A percentile compares a stretch with the other conserved stretches of the same genome.
Evolutionary conservation across 2,113 vertebrate species (phyloP).

Genomic region (Tringa solitaria): DNA sequence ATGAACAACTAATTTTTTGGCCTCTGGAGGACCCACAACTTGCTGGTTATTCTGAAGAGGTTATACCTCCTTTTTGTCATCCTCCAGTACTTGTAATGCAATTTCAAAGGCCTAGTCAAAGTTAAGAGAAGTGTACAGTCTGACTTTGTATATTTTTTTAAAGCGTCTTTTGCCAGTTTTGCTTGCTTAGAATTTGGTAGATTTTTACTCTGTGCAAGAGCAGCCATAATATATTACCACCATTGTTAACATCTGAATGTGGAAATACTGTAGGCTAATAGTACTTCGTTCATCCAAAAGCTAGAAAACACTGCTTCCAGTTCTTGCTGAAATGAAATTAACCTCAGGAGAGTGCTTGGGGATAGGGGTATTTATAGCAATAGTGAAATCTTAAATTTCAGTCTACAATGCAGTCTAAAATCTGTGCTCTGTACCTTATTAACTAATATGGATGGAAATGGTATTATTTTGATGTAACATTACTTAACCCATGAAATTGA

Average conservation of each 20-base stretch:
- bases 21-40: background rate
- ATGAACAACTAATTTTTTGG: background rate
- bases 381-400: background rate
- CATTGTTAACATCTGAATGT: background rate
- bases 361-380: background rate
- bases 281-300: background rate
- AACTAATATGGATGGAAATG: background rate
- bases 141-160: background rate
- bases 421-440: background rate
- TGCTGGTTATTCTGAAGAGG: background rate
- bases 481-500: background rate
- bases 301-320: background rate
- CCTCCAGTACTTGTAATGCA: background rate
- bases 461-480: background rate
- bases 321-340: background rate
- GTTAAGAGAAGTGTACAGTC: background rate
- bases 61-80: background rate
- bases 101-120: background rate
- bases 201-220: background rate
- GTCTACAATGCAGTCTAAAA: background rate
- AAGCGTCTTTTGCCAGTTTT: background rate
- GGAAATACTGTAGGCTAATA: background rate
- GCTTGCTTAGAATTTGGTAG: background rate
- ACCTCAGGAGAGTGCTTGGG: background rate
- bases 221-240: background rate